These are phyloP conservation scores for Conus betulinus DNA, from an alignment of 1,140 invertebrate species.

Conservation along the genomic window DNA sequence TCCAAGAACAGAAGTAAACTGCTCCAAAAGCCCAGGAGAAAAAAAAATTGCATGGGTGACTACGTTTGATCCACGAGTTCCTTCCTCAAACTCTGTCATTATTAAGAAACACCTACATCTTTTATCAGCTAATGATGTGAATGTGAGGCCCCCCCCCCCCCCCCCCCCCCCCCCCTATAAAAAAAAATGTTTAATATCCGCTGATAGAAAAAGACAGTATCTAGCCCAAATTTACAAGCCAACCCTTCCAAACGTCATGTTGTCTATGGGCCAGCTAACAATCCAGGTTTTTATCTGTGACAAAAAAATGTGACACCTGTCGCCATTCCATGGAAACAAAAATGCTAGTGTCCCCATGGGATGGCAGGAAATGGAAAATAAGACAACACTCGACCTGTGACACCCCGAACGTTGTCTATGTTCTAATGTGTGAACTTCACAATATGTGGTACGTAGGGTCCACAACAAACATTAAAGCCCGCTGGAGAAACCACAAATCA, in stretches of 20 bases:
- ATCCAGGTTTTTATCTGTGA: not conserved
- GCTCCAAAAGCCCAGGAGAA: not conserved
- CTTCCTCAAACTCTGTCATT: not conserved
- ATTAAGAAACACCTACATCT: not conserved
- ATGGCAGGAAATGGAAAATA: not conserved
- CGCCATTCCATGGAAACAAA: not conserved
- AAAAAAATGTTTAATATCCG: not conserved
- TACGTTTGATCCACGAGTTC: not conserved
- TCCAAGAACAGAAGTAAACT: not conserved
- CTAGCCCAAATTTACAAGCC: too few relatives aligned
- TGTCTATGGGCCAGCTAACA: not conserved
- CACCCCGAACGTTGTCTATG: not conserved
- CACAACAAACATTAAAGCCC: not conserved
- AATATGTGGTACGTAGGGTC: not conserved
- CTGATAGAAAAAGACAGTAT: not conserved
- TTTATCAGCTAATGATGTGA: not conserved
- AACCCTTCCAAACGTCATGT: not conserved
- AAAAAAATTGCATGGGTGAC: constrained; percentile 9
- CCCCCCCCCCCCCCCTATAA: too few relatives aligned
- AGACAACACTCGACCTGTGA: not conserved
- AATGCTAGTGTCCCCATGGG: not conserved
- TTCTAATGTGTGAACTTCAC: not conserved
- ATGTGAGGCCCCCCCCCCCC: not conserved
- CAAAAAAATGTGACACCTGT: not conserved
- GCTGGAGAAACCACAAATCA: not conserved